Evolutionary conservation across 2,888 invertebrate species (phyloP).

Genomic region (Andrena trimmerana): DNA sequence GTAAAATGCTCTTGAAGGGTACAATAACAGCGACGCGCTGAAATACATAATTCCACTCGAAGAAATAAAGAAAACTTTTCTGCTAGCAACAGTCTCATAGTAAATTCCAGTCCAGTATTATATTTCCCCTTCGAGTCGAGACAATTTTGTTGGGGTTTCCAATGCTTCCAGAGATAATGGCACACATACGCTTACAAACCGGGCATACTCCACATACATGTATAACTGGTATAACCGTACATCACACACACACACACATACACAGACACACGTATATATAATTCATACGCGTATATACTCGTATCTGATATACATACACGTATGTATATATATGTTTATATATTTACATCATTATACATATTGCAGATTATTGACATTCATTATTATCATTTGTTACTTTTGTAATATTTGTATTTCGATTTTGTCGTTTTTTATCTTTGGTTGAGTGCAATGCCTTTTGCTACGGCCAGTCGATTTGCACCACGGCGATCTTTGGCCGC

Average conservation of each 20-base stretch:
- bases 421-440: conserved; percentile 73
- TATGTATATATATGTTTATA: conserved; percentile 66
- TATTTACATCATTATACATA: conserved; percentile 68
- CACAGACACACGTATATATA: conserved; percentile 58
- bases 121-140: not conserved
- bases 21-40: no score
- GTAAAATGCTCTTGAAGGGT: no score
- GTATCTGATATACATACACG: conserved; percentile 60
- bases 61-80: no score
- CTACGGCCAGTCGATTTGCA: conserved; percentile 62
- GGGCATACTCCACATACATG: conserved; percentile 82
- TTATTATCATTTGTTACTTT: conserved; percentile 70
- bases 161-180: not conserved
- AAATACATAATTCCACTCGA: no score
- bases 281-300: conserved; percentile 72
- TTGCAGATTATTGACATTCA: conserved; percentile 69
- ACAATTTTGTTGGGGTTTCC: not conserved
- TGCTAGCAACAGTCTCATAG: not conserved
- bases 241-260: conserved; percentile 68
- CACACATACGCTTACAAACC: conserved; percentile 65
- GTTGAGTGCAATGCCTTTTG: conserved; percentile 77
- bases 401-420: conserved; percentile 75
- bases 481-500: conserved; percentile 53
- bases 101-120: not conserved
- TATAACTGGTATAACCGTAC: conserved; percentile 61